These are phyloP conservation scores for Hoplostethus atlanticus DNA, from an alignment of 2,797 vertebrate genomes.

Conservation along the genomic window DNA sequence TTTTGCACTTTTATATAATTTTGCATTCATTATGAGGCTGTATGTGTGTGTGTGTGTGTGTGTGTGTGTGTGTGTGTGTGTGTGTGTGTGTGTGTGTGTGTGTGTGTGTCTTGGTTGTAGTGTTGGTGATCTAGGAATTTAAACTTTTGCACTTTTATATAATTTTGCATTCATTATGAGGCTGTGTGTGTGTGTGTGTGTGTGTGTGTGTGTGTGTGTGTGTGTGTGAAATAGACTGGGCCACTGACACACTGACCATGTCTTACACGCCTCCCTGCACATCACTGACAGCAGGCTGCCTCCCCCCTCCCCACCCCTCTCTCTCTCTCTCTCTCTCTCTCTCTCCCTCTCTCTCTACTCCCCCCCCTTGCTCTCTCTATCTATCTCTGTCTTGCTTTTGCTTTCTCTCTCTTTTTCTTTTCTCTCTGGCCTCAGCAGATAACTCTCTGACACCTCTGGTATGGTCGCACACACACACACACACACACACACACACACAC, in stretches of 20 bases:
- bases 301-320: neutral
- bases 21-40: no score
- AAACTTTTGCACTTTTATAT: no score
- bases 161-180: no score
- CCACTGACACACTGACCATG: constrained; percentile 66
- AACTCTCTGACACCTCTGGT: constrained; percentile 72
- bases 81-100: constrained; percentile 10
- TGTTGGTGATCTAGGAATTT: no score
- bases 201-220: constrained; percentile 2
- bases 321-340: neutral
- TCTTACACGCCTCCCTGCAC: constrained; percentile 66
- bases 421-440: constrained; percentile 71
- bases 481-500: constrained; percentile 35
- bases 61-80: neutral
- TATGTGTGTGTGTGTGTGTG: constrained; percentile 2
- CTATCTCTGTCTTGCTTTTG: constrained; percentile 44
- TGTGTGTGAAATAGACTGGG: constrained; percentile 19
- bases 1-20: no score
- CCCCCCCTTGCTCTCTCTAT: constrained; percentile 27
- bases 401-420: constrained; percentile 39
- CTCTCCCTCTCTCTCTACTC: neutral
- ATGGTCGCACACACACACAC: constrained; percentile 60
- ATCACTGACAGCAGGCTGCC: constrained; percentile 52
- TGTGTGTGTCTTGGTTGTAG: neutral
- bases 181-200: neutral